Percentiles rank a stretch among this genome's conserved stretches.
Conservation (phyloP, 1,140 invertebrate genomes). For the Brachionus angularis region DNA sequence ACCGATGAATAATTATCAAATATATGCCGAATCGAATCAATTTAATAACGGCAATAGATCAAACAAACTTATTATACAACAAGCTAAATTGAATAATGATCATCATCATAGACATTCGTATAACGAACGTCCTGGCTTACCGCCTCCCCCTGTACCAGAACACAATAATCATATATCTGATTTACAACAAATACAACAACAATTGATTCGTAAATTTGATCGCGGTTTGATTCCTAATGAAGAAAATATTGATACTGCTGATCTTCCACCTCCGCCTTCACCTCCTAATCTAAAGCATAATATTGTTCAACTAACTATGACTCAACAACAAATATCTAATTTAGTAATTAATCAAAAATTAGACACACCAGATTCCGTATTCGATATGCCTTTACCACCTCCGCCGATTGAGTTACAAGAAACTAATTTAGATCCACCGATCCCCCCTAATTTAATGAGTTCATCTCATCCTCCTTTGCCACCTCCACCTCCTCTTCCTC, state of each 20-base stretch:
- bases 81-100: no score
- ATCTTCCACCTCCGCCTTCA: conserved; percentile 33
- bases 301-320: not conserved
- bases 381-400: conserved; percentile 22
- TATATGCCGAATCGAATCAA: conserved; percentile 18
- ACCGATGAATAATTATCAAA: conserved; percentile 22
- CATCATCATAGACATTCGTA: not conserved
- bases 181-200: conserved; percentile 38
- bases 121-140: conserved; percentile 17
- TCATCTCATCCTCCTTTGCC: conserved; percentile 5
- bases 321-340: conserved; percentile 1
- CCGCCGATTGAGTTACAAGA: not conserved
- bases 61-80: conserved; percentile 15
- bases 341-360: not conserved
- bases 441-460: not conserved
- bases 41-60: not conserved
- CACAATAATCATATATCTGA: conserved; percentile 15
- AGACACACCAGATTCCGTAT: not conserved
- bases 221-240: not conserved
- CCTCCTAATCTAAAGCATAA: not conserved
- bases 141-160: conserved; percentile 17
- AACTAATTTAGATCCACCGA: not conserved
- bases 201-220: conserved; percentile 29
- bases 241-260: not conserved
- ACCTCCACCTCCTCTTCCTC: conserved; percentile 33